Conservation (phyloP, 2,888 invertebrate genomes). For the Rugalucina vietnamica region DNA sequence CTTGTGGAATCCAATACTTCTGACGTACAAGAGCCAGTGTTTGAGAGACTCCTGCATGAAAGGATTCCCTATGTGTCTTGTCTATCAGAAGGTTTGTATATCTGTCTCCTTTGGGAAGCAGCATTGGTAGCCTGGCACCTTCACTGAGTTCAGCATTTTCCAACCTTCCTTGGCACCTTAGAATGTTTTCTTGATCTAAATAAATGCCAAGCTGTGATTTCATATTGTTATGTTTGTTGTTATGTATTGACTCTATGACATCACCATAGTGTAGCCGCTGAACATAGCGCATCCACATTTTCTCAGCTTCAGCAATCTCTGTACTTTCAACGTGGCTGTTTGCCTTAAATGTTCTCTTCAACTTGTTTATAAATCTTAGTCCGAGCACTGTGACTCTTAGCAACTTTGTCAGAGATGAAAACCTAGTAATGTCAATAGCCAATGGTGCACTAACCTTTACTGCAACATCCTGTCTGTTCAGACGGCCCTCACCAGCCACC, state of each 20-base stretch:
- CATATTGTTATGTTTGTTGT: neutral
- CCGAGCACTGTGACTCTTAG: neutral
- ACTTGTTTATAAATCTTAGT: neutral
- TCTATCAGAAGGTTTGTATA: constrained; percentile 36
- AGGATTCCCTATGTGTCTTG: constrained; percentile 6
- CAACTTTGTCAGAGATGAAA: neutral
- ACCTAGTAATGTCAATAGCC: neutral
- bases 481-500: neutral
- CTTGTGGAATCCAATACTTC: constrained; percentile 12
- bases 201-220: constrained; percentile 9
- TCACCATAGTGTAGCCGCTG: constrained; percentile 1
- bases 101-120: constrained; percentile 10
- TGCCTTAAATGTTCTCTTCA: neutral
- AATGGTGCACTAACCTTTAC: neutral
- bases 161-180: constrained; percentile 28
- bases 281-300: neutral
- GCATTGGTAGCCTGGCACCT: constrained; percentile 13
- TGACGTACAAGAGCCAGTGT: neutral
- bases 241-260: neutral
- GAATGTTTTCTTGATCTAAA: constrained; percentile 10
- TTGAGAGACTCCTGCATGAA: constrained; percentile 38
- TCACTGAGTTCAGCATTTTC: constrained; percentile 29
- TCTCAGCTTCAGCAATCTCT: constrained; percentile 2
- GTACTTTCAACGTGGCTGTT: neutral
- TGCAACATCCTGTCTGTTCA: neutral